Evolutionary conservation across 1,140 invertebrate genomes (phyloP).

Genomic region (Drosophila navojoa): DNA sequence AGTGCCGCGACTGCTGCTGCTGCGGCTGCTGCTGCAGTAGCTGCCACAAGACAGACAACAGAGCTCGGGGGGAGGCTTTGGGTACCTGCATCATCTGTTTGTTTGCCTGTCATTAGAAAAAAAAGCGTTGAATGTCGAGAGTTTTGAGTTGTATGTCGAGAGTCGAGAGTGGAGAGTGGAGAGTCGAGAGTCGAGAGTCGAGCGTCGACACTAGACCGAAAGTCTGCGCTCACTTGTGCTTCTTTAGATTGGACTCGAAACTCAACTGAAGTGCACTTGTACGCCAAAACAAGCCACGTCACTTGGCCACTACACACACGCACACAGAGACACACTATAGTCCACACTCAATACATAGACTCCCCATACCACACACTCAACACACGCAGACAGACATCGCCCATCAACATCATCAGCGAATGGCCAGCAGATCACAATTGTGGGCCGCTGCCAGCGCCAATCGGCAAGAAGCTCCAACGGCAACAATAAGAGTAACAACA

Average conservation of each 20-base stretch:
- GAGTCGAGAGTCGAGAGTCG: slow-evolving; percentile 36
- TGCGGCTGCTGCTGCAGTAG: slow-evolving; percentile 33
- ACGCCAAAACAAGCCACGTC: slow-evolving; percentile 80
- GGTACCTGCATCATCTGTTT: slow-evolving; percentile 65
- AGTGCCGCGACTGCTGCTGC: slow-evolving; percentile 1
- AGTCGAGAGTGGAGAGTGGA: slow-evolving; percentile 34
- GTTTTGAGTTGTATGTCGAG: slow-evolving; percentile 42
- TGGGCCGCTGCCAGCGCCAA: slow-evolving; percentile 52
- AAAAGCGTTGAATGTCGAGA: slow-evolving; percentile 57
- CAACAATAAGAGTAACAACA: slow-evolving; percentile 53
- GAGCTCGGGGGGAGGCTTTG: not conserved
- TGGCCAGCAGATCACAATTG: slow-evolving; percentile 68
- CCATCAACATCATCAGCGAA: slow-evolving; percentile 58
- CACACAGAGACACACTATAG: slow-evolving; percentile 14
- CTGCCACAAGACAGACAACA: slow-evolving; percentile 40
- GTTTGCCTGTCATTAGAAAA: slow-evolving; percentile 81
- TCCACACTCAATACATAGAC: slow-evolving; percentile 31
- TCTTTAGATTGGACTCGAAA: slow-evolving; percentile 81
- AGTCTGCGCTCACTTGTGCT: slow-evolving; percentile 79
- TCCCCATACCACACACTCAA: slow-evolving; percentile 41
- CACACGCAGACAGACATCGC: slow-evolving; percentile 25
- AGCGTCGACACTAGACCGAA: slow-evolving; percentile 76
- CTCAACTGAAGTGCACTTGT: slow-evolving; percentile 79
- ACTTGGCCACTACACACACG: slow-evolving; percentile 69
- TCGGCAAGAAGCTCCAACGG: slow-evolving; percentile 55